Evolutionary conservation across 2,113 vertebrate species (phyloP).

Genomic region (Ceratotherium simum): DNA sequence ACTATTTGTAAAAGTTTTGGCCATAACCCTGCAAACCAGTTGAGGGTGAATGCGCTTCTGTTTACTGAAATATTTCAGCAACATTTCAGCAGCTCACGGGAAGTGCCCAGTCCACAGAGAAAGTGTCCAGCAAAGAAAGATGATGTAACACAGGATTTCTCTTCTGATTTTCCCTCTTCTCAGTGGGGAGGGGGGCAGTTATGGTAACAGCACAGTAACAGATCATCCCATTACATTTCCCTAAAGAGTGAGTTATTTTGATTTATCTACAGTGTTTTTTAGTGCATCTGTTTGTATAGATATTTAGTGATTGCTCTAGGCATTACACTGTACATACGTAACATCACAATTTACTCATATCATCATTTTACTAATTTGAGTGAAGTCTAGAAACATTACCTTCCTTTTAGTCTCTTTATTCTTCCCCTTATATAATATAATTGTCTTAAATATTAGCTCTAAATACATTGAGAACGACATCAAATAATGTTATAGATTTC

Average conservation of each 20-base stretch:
- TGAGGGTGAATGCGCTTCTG: background rate
- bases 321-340: background rate
- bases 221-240: background rate
- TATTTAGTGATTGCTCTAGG: background rate
- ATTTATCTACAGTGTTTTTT: background rate
- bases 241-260: background rate
- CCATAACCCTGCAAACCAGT: background rate
- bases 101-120: background rate
- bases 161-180: background rate
- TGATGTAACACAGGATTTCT: background rate
- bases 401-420: background rate
- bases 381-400: background rate
- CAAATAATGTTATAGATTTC: background rate
- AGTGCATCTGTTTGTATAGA: background rate
- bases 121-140: background rate
- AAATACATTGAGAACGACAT: background rate
- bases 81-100: background rate
- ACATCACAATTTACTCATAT: background rate
- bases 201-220: background rate
- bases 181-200: background rate
- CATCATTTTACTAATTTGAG: background rate
- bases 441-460: background rate
- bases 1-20: background rate
- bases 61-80: background rate
- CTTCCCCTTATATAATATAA: background rate